These are phyloP conservation scores for Apostichopus leukothele DNA, from an alignment of 53 echinoderm and acorn worm species.

Conservation along the genomic window DNA sequence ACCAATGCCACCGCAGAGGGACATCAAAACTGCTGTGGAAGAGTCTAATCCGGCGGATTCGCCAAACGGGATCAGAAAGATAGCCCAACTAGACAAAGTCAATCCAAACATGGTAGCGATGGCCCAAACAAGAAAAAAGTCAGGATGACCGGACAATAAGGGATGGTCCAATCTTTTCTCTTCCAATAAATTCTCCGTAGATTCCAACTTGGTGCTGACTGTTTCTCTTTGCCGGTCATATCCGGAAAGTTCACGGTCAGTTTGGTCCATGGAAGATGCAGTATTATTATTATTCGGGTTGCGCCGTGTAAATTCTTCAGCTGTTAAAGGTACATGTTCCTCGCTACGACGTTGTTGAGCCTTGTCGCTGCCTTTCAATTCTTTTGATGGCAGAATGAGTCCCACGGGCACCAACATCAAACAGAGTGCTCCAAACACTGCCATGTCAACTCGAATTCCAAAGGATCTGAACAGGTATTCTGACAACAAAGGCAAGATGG, in stretches of 20 bases:
- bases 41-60: not conserved
- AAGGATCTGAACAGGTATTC: not conserved
- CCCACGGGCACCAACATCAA: not conserved
- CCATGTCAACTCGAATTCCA: not conserved
- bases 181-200: not conserved
- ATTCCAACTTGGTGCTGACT: too few species aligned
- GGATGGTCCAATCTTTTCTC: not conserved
- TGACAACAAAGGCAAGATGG: not conserved
- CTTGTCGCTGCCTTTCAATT: not conserved
- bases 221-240: not conserved
- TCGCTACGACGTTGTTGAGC: not conserved
- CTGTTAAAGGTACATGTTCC: too few species aligned
- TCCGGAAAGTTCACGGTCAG: not conserved
- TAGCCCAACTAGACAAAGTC: not conserved
- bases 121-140: not conserved
- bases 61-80: not conserved
- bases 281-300: not conserved
- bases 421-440: not conserved
- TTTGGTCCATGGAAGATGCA: not conserved
- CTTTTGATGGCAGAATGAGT: not conserved
- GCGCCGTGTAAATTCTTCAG: too few species aligned
- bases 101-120: not conserved
- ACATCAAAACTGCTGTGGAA: constrained; percentile 15
- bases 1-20: constrained; percentile 3
- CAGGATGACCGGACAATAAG: not conserved